A percentile compares a stretch with the other conserved stretches of the same genome.
phyloP scores from a whole-genome alignment of 2,888 invertebrate genomes.

The Agapostemon virescens region DNA sequence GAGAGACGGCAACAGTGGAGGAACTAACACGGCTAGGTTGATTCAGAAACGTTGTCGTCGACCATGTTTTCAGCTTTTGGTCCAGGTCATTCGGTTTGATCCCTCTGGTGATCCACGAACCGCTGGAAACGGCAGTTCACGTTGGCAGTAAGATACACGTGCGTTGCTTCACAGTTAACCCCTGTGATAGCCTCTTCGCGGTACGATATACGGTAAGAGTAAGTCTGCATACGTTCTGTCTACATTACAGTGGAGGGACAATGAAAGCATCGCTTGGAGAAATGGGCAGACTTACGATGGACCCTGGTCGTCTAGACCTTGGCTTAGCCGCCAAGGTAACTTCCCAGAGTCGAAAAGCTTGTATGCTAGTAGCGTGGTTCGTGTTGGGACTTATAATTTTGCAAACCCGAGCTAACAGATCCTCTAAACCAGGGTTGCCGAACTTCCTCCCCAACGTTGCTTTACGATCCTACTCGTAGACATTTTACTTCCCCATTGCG shows the following conservation, averaged over 20 bases:
- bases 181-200: slow-evolving; percentile 7
- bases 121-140: background rate
- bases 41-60: background rate
- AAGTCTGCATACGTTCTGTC: slow-evolving; percentile 1
- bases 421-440: background rate
- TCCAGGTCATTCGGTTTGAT: background rate
- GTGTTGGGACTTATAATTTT: background rate
- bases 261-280: slow-evolving; percentile 3
- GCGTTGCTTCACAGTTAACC: background rate
- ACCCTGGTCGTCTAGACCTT: background rate
- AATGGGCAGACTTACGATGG: slow-evolving; percentile 2
- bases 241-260: background rate
- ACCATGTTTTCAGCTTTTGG: background rate
- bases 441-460: background rate
- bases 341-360: background rate
- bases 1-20: too few species aligned
- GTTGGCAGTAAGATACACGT: background rate
- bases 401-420: background rate
- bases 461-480: background rate
- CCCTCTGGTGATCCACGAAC: background rate
- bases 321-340: background rate
- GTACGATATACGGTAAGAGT: slow-evolving; percentile 1
- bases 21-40: background rate
- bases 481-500: too few species aligned
- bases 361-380: background rate